phyloP scores from a whole-genome alignment of 2,888 invertebrate genomes.

The Pyrrhia umbra region DNA sequence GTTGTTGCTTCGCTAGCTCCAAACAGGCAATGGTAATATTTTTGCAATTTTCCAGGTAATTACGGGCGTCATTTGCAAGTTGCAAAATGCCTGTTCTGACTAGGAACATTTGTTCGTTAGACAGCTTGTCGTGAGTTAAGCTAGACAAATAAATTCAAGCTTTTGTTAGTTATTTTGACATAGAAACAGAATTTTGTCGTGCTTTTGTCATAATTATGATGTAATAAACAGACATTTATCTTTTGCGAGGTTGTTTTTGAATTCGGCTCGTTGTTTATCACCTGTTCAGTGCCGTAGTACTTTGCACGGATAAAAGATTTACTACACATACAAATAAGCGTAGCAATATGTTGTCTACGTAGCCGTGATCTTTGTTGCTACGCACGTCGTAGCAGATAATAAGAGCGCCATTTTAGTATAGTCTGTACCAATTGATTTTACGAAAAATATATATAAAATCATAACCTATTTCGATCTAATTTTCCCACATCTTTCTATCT shows the following conservation, averaged over 20 bases:
- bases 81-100: conserved; percentile 48
- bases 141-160: conserved; percentile 33
- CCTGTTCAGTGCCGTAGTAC: background rate
- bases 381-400: conserved; percentile 25
- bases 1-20: conserved; percentile 59
- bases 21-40: conserved; percentile 46
- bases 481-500: too few relatives aligned
- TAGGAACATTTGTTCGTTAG: conserved; percentile 43
- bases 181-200: conserved; percentile 13
- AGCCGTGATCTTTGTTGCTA: conserved; percentile 33
- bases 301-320: conserved; percentile 9
- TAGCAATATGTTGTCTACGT: conserved; percentile 13
- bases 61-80: conserved; percentile 55
- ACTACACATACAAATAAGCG: background rate
- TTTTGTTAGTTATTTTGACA: conserved; percentile 23
- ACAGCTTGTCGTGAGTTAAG: conserved; percentile 39
- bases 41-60: conserved; percentile 57
- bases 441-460: too few relatives aligned
- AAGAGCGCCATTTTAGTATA: background rate
- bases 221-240: too few relatives aligned
- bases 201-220: conserved; percentile 12
- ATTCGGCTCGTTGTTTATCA: background rate
- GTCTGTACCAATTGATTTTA: too few relatives aligned
- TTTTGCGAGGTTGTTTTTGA: conserved; percentile 17
- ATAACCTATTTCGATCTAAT: too few relatives aligned